phyloP scores from a whole-genome alignment of 2,888 invertebrate species.

The Octonoba sinensis region DNA sequence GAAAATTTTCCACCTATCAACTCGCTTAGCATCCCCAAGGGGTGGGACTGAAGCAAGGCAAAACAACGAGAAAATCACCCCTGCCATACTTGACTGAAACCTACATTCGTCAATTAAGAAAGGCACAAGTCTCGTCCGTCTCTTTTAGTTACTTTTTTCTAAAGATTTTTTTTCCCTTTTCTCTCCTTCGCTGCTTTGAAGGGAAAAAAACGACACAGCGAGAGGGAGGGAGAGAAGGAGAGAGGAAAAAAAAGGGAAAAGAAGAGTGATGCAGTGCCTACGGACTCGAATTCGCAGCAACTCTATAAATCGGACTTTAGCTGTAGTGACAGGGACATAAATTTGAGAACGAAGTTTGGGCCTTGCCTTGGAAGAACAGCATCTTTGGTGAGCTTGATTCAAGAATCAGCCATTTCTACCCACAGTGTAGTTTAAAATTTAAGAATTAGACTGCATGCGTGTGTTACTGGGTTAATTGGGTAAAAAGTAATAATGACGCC shows the following conservation, averaged over 20 bases:
- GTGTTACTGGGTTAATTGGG: too few relatives aligned
- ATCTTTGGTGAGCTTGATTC: not conserved
- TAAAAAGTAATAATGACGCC: too few relatives aligned
- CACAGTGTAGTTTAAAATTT: not conserved
- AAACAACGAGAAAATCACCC: conserved; percentile 27
- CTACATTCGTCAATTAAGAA: conserved; percentile 60
- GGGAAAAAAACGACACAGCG: not conserved
- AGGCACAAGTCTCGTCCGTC: conserved; percentile 33
- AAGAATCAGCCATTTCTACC: conserved; percentile 40
- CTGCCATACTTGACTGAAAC: conserved; percentile 36
- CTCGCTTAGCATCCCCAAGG: too few relatives aligned
- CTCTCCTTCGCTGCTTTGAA: not conserved
- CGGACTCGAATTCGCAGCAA: conserved; percentile 59
- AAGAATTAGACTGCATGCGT: too few relatives aligned
- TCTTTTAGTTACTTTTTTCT: conserved; percentile 17
- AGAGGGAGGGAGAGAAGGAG: conserved; percentile 9
- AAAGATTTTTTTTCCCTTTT: too few relatives aligned
- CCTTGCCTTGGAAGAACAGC: not conserved
- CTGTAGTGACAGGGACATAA: conserved; percentile 60
- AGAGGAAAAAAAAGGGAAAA: conserved; percentile 16
- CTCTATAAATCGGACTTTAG: conserved; percentile 64
- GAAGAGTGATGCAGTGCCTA: conserved; percentile 57
- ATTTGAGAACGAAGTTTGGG: conserved; percentile 53
- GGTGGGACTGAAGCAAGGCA: not conserved
- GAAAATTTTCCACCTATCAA: too few relatives aligned